Percentiles rank a stretch among this genome's conserved stretches.
Conservation (phyloP, 2,888 invertebrate genomes). For the Dysmachus trigonus region DNA sequence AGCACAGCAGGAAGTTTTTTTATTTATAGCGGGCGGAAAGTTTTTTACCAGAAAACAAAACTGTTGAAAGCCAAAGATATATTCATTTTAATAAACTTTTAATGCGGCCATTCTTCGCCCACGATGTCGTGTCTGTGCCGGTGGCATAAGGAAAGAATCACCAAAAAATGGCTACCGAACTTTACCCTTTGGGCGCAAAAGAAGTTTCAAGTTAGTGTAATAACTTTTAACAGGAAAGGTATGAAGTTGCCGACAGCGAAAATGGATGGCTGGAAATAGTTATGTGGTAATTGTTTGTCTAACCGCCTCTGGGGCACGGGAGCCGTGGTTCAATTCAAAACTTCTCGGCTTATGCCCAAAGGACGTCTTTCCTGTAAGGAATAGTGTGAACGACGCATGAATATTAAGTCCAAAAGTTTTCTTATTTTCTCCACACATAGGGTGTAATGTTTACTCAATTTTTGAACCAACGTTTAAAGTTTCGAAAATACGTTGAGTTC, state of each 20-base stretch:
- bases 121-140: conserved; percentile 12
- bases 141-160: conserved; percentile 26
- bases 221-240: conserved; percentile 35
- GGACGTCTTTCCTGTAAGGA: neutral
- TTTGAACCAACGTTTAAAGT: neutral
- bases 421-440: neutral
- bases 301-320: neutral
- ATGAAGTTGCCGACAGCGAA: conserved; percentile 30
- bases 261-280: conserved; percentile 27
- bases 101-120: conserved; percentile 32
- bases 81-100: conserved; percentile 38
- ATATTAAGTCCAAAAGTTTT: neutral
- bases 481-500: neutral
- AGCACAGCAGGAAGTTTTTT: conserved; percentile 8
- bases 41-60: conserved; percentile 23
- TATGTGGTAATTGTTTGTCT: conserved; percentile 35
- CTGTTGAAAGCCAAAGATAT: conserved; percentile 34
- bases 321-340: neutral
- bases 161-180: conserved; percentile 19
- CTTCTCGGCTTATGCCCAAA: neutral
- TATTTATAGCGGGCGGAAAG: neutral
- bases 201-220: conserved; percentile 35
- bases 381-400: conserved; percentile 16
- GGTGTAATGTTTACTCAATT: neutral
- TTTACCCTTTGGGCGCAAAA: conserved; percentile 30